phyloP scores from a whole-genome alignment of 2,888 invertebrate genomes.

The Limnephilus marmoratus region DNA sequence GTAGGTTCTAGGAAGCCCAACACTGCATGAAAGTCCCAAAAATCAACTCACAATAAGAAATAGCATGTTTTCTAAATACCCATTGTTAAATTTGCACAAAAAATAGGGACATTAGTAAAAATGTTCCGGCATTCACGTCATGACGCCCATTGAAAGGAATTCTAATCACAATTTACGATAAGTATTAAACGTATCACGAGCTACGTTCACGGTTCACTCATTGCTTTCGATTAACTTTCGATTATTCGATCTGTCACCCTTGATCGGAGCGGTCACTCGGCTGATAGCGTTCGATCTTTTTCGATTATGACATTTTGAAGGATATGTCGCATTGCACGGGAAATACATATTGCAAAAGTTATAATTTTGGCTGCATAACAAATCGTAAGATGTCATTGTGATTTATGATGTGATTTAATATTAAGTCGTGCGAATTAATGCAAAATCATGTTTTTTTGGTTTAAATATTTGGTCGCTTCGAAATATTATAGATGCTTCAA shows the following conservation, averaged over 20 bases:
- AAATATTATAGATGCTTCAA: no score
- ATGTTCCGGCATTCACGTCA: neutral
- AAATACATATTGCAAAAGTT: neutral
- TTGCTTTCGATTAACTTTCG: conserved; percentile 13
- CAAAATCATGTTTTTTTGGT: no score
- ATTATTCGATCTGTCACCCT: conserved; percentile 31
- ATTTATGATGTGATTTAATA: no score
- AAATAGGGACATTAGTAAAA: neutral
- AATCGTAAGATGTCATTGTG: neutral
- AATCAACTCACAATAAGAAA: neutral
- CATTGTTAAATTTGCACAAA: neutral
- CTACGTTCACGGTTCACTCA: neutral
- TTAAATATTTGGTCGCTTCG: no score
- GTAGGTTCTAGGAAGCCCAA: neutral
- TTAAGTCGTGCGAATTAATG: no score
- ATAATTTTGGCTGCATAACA: neutral
- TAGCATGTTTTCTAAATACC: neutral
- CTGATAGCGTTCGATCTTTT: neutral
- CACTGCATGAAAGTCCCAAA: neutral
- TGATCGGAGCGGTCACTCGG: conserved; percentile 12
- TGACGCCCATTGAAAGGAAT: neutral
- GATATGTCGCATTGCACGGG: neutral
- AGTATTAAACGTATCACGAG: neutral
- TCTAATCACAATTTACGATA: neutral
- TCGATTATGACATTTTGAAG: neutral